phyloP scores from a whole-genome alignment of 2,113 vertebrate genomes.

The Fukomys damarensis region DNA sequence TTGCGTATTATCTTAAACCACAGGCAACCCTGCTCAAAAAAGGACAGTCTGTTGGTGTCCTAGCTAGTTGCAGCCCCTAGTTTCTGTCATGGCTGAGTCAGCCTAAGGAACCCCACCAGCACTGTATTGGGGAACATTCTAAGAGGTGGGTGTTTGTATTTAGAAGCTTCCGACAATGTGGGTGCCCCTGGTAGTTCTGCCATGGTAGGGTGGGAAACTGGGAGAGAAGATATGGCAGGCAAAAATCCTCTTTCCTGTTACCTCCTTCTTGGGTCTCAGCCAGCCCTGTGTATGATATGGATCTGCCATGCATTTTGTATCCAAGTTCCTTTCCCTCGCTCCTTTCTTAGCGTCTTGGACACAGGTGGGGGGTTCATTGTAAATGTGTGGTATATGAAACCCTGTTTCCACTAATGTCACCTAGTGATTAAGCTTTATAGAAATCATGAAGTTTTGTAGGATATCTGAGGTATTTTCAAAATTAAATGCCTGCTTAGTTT shows the following conservation, averaged over 20 bases:
- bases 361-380: not conserved
- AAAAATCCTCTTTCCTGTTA: not conserved
- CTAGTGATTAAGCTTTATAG: not conserved
- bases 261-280: not conserved
- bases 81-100: not conserved
- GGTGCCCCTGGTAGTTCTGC: not conserved
- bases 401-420: not conserved
- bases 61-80: not conserved
- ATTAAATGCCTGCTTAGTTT: not conserved
- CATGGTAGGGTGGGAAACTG: not conserved
- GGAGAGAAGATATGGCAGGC: not conserved
- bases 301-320: not conserved
- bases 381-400: not conserved
- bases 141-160: not conserved
- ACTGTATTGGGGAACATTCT: not conserved
- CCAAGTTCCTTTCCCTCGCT: not conserved
- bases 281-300: not conserved
- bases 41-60: not conserved
- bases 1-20: not conserved
- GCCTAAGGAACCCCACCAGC: not conserved
- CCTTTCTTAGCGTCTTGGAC: not conserved
- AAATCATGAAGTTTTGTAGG: not conserved
- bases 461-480: conserved; percentile 18
- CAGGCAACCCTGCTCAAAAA: not conserved
- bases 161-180: not conserved